phyloP scores from a whole-genome alignment of 35 echinoderm and acorn worm genomes.

The Strongylocentrotus purpuratus region DNA sequence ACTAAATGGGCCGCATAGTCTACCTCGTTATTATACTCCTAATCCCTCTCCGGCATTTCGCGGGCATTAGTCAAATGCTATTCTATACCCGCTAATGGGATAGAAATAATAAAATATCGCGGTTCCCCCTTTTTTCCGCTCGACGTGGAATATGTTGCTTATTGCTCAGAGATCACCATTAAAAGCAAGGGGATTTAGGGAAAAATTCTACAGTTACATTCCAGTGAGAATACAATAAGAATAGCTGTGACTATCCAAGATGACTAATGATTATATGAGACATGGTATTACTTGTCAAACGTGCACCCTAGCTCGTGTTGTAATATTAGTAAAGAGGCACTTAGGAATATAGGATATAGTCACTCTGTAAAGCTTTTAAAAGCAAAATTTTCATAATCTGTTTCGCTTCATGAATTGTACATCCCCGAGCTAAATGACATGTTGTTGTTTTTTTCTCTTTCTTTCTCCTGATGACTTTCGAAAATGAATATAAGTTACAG shows the following conservation, averaged over 20 bases:
- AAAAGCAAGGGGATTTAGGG: background rate
- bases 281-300: background rate
- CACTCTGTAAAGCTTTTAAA: background rate
- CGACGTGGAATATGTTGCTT: background rate
- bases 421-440: background rate
- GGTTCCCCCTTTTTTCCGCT: background rate
- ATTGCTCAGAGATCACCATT: background rate
- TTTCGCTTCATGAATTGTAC: background rate
- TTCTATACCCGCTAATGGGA: background rate
- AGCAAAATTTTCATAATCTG: background rate
- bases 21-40: background rate
- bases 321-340: background rate
- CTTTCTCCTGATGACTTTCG: background rate
- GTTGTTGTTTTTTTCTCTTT: no score
- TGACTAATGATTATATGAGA: background rate
- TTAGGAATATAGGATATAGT: background rate
- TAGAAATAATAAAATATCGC: constrained; percentile 13
- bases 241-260: background rate
- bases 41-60: background rate
- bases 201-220: constrained; percentile 11
- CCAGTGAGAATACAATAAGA: background rate
- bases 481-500: background rate
- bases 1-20: constrained; percentile 22
- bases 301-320: background rate
- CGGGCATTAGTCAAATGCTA: background rate